Conservation (phyloP, 2,888 invertebrate species). For the Drosophila borealis region DNA sequence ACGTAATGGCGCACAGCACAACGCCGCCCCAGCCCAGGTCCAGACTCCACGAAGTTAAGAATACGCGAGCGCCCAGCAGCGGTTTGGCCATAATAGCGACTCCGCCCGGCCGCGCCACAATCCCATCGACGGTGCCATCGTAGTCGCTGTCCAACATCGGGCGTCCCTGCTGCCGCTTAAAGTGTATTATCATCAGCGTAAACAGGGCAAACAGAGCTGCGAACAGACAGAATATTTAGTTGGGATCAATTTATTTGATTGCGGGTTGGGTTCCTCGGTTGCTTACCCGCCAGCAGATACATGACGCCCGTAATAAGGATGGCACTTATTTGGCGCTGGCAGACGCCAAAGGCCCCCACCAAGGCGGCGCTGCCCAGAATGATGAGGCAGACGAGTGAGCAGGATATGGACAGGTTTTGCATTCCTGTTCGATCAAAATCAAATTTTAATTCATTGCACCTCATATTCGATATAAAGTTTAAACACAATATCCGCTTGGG, state of each 20-base stretch:
- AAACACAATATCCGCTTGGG: constrained; percentile 1
- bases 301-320: constrained; percentile 97
- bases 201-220: constrained; percentile 95
- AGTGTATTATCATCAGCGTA: constrained; percentile 96
- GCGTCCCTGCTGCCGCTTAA: constrained; percentile 91
- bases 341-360: constrained; percentile 94
- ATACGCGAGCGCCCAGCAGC: constrained; percentile 89
- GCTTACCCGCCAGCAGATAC: constrained; percentile 95
- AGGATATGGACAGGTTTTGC: constrained; percentile 98
- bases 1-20: constrained; percentile 92
- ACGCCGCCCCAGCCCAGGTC: constrained; percentile 95
- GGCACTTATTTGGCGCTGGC: constrained; percentile 96
- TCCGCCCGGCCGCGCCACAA: constrained; percentile 86
- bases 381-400: constrained; percentile 95
- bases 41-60: constrained; percentile 92
- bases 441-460: constrained; percentile 10
- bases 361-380: constrained; percentile 94
- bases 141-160: constrained; percentile 87
- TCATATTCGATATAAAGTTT: background rate
- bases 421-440: constrained; percentile 87
- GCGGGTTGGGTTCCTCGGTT: background rate
- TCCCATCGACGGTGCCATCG: constrained; percentile 90
- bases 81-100: constrained; percentile 86
- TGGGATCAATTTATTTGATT: background rate
- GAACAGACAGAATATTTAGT: constrained; percentile 41